phyloP scores from a whole-genome alignment of 2,888 invertebrate genomes.

The Agrochola litura region DNA sequence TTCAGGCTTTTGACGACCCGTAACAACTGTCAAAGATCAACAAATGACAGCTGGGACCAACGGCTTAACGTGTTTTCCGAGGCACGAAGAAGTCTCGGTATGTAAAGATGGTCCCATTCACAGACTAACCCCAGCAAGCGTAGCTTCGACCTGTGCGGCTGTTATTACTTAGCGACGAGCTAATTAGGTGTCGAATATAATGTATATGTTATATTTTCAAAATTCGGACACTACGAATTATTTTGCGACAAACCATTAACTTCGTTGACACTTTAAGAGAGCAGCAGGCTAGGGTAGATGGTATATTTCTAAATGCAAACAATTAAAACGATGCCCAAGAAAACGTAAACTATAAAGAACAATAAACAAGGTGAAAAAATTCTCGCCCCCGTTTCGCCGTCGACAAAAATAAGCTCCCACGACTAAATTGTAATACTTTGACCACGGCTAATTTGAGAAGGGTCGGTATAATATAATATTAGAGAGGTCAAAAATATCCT shows the following conservation, averaged over 20 bases:
- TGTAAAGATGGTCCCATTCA: no score
- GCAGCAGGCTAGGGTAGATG: background rate
- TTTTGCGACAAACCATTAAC: background rate
- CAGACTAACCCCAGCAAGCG: no score
- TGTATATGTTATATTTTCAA: no score
- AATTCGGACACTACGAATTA: background rate
- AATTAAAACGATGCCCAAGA: background rate
- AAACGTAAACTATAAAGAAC: background rate
- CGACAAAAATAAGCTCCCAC: constrained; percentile 37
- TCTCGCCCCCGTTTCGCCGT: background rate
- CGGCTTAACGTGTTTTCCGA: no score
- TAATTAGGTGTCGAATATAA: no score
- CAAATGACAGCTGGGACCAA: no score
- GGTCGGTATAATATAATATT: constrained; percentile 41
- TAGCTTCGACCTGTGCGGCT: no score
- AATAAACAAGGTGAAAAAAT: constrained; percentile 23
- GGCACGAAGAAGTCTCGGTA: no score
- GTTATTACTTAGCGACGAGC: no score
- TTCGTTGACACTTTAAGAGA: background rate
- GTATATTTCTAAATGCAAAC: background rate
- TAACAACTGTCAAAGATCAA: no score
- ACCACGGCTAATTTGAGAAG: constrained; percentile 52
- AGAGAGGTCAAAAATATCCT: constrained; percentile 36
- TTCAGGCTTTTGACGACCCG: no score
- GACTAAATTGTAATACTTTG: constrained; percentile 47